A percentile compares a stretch with the other conserved stretches of the same genome.
These are phyloP conservation scores for Antheraea yamamai DNA, from an alignment of 2,888 invertebrate species.

Conservation along the genomic window DNA sequence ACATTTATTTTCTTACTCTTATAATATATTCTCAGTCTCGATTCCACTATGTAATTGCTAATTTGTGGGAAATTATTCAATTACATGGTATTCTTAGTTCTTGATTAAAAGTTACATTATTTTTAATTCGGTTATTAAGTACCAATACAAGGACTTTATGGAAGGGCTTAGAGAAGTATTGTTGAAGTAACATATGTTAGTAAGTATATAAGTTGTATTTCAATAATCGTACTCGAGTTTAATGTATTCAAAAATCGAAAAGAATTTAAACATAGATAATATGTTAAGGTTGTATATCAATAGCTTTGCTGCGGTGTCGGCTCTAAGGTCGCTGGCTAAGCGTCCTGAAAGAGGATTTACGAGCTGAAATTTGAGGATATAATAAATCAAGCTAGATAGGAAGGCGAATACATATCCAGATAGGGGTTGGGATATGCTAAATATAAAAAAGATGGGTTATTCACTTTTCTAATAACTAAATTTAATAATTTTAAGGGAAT, in stretches of 20 bases:
- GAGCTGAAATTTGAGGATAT: constrained; percentile 6
- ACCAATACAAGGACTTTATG: not conserved
- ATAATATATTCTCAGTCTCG: too few relatives aligned
- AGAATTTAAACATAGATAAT: not conserved
- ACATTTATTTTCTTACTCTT: too few relatives aligned
- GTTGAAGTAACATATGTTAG: not conserved
- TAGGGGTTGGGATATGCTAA: not conserved
- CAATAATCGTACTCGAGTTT: not conserved
- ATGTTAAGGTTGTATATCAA: not conserved
- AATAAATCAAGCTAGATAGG: constrained; percentile 12
- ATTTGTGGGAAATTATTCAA: too few relatives aligned
- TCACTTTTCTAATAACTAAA: not conserved
- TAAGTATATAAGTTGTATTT: not conserved
- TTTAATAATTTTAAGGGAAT: not conserved
- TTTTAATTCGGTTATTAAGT: not conserved
- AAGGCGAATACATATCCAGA: not conserved
- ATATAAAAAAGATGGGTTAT: not conserved
- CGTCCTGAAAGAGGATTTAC: constrained; percentile 7
- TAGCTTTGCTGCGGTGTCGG: constrained; percentile 2
- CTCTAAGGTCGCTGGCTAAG: not conserved
- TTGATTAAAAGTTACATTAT: too few relatives aligned
- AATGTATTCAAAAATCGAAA: not conserved
- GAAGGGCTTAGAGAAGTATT: not conserved
- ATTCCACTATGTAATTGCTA: too few relatives aligned
- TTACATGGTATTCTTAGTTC: too few relatives aligned